Percentiles rank a stretch among this genome's conserved stretches.
Conservation (phyloP, 2,888 invertebrate species). For the Lasioglossum malachurum region DNA sequence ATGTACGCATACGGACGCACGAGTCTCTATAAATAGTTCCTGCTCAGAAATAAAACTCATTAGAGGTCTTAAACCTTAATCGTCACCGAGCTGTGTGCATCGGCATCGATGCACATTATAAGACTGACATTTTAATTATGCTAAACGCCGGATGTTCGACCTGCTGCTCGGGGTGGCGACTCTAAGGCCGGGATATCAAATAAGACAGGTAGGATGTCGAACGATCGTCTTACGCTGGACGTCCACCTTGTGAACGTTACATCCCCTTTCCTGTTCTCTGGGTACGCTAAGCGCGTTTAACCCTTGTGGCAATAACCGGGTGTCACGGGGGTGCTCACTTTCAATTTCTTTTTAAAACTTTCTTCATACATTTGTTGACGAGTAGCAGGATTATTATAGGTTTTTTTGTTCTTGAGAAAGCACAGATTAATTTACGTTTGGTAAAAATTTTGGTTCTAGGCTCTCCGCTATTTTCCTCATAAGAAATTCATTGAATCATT, state of each 20-base stretch:
- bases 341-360: neutral
- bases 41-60: conserved; percentile 7
- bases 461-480: no score
- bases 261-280: neutral
- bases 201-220: conserved; percentile 53
- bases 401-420: neutral
- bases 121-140: conserved; percentile 64
- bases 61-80: conserved; percentile 16
- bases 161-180: conserved; percentile 36
- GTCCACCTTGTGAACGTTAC: conserved; percentile 35
- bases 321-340: neutral
- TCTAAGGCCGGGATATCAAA: conserved; percentile 46
- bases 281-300: neutral
- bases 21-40: conserved; percentile 3
- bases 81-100: neutral
- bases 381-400: neutral
- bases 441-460: no score
- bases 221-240: conserved; percentile 42
- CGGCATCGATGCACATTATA: conserved; percentile 38
- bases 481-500: no score
- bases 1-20: neutral
- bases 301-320: neutral
- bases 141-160: conserved; percentile 44
- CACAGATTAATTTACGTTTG: neutral
- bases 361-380: no score